Base-by-base conservation (phyloP, 1,140 invertebrate genomes). In the Neodiprion pinetum region DNA sequence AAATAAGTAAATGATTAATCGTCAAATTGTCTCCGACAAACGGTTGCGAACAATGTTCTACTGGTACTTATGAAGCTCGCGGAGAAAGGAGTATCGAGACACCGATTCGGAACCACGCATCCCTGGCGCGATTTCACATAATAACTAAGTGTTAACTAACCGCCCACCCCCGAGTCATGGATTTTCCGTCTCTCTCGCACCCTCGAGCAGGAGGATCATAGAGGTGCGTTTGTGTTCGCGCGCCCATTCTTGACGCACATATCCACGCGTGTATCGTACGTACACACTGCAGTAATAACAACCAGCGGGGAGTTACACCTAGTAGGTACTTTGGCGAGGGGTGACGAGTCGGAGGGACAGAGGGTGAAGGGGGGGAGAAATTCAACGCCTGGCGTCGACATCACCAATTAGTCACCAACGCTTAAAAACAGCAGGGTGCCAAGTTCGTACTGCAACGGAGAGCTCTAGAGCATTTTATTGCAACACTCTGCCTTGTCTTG, bases 361-460 rank as follows among this genome's bases (percentile, higher is more conserved):
- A 40, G 61, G 69, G 67, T 73, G 67, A 17, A 76, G 72, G 71
- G 72, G 67, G 73, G 67, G 67, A 61, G 67, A 53, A 61, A 69
- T 69, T 84, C 82, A 81, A 86, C 82, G 87, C 86, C 86, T 88
- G 86, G 82, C 86, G 83, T 80, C 87, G 87, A 88, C 87, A 87
- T 87, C 83, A 82, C 83, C 87, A 87, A 88, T 88, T 87, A 87
- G 87, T 88, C 83, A 87, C 82, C 81, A 80, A 84, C 85, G 86
- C 85, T 88, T 87, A 87, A 88, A 88, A 88, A 88, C 86, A 86
- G 80, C 82, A 80, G 81, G 83, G 79, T 74, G 80, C 80, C 53
- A 61, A 61, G 53, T 61, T 61, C 53, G 11, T 61, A 61, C n/a
- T 61, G n/a, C 53, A 61, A 40, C 53, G 11, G 7, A 40, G 53